Percentiles rank a stretch among this genome's conserved stretches.
Conservation (phyloP, 2,113 vertebrate species). For the Addax nasomaculatus region DNA sequence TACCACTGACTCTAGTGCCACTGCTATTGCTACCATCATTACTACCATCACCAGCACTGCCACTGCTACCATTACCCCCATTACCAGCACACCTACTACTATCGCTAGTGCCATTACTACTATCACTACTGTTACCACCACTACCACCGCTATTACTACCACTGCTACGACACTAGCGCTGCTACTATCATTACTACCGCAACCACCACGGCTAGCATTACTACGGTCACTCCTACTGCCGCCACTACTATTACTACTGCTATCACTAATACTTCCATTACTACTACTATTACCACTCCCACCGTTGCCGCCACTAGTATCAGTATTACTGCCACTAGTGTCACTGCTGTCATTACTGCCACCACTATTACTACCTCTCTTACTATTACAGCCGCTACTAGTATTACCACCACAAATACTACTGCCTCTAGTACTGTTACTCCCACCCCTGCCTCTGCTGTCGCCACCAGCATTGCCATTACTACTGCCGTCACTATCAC, state of each 20-base stretch:
- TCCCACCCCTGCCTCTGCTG: not conserved
- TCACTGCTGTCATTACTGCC: too few relatives aligned
- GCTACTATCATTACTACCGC: accelerated
- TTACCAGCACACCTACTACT: accelerated
- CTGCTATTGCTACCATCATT: too few relatives aligned
- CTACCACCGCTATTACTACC: accelerated
- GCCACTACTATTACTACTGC: accelerated
- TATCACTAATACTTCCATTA: accelerated
- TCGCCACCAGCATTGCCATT: accelerated
- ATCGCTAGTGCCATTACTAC: accelerated
- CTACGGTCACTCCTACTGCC: accelerated
- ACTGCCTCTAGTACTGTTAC: accelerated
- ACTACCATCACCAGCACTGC: too few relatives aligned
- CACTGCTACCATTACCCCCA: accelerated
- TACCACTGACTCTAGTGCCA: too few relatives aligned
- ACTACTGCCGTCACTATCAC: accelerated
- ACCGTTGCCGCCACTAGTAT: accelerated
- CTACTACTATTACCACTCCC: too few relatives aligned
- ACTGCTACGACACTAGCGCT: accelerated
- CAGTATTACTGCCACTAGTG: not conserved
- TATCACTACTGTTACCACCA: accelerated
- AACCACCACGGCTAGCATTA: accelerated
- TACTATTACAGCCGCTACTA: accelerated
- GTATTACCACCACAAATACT: accelerated
- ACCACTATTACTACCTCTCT: too few relatives aligned